Conservation (phyloP, 2,113 vertebrate genomes). For the Genyomyrus donnyi region DNA sequence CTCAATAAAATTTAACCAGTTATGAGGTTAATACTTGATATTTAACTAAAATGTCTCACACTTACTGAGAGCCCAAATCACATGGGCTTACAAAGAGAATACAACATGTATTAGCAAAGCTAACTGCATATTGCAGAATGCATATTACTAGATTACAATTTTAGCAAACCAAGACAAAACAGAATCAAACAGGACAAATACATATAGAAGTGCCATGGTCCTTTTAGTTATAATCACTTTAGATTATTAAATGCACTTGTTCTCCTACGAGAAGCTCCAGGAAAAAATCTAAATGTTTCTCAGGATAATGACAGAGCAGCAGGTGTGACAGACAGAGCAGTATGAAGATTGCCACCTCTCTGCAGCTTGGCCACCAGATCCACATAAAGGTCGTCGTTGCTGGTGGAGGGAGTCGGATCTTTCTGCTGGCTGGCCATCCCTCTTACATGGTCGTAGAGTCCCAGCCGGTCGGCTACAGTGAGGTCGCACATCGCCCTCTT, state of each 20-base stretch:
- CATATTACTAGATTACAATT: not conserved
- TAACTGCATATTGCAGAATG: not conserved
- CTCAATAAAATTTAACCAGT: not conserved
- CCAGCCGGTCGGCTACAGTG: conserved; percentile 82
- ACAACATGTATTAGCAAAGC: not conserved
- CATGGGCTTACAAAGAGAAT: not conserved
- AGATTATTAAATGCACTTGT: not conserved
- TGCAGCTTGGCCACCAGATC: conserved; percentile 91
- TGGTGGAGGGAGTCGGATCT: conserved; percentile 47
- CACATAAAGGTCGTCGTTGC: conserved; percentile 88
- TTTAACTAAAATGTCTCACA: not conserved
- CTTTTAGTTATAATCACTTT: not conserved
- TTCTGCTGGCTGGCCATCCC: conserved; percentile 64
- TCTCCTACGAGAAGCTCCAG: not conserved
- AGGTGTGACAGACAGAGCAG: not conserved
- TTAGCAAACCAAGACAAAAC: not conserved
- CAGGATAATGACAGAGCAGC: not conserved
- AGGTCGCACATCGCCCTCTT: conserved; percentile 85
- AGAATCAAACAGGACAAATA: not conserved
- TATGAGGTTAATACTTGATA: not conserved
- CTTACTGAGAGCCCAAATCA: not conserved
- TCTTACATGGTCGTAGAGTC: conserved; percentile 80
- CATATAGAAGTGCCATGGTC: not conserved
- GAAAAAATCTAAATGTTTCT: not conserved
- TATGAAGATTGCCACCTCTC: conserved; percentile 59